Conservation (phyloP, 2,113 vertebrate species). For the Gavialis gangeticus region DNA sequence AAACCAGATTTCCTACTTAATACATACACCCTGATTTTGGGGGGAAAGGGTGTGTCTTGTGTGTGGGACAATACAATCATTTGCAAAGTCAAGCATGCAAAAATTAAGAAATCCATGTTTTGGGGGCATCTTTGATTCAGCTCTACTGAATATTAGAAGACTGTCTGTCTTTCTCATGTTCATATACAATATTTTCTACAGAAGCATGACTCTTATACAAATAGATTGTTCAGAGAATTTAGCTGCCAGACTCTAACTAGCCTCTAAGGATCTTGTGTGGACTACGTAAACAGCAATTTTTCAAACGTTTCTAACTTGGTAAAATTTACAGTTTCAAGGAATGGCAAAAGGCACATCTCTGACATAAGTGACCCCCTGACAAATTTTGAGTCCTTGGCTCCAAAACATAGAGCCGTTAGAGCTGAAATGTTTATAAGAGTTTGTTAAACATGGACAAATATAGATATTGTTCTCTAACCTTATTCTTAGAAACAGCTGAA, state of each 20-base stretch:
- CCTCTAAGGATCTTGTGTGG: not conserved
- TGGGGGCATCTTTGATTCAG: no score
- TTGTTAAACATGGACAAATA: constrained; percentile 21
- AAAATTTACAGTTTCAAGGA: not conserved
- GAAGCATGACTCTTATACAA: no score
- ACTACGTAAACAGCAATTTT: not conserved
- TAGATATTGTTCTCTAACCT: not conserved
- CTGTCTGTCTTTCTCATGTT: no score
- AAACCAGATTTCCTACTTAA: no score
- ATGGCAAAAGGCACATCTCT: not conserved
- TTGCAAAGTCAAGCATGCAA: no score
- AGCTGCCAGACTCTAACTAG: not conserved
- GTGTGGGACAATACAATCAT: no score
- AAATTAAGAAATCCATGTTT: no score
- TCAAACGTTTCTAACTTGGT: not conserved
- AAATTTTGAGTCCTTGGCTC: not conserved
- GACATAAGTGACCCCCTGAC: not conserved
- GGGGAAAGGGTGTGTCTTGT: no score
- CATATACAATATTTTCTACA: no score
- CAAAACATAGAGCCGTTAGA: not conserved
- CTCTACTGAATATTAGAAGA: no score
- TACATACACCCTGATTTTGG: no score
- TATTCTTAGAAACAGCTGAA: constrained; percentile 30
- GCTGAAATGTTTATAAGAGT: constrained; percentile 17
- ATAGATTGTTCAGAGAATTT: not conserved